Evolutionary conservation across 2,888 invertebrate genomes (phyloP), one percentile per base, ranked within the genome.

Genomic region (Phengaris alcon): DNA sequence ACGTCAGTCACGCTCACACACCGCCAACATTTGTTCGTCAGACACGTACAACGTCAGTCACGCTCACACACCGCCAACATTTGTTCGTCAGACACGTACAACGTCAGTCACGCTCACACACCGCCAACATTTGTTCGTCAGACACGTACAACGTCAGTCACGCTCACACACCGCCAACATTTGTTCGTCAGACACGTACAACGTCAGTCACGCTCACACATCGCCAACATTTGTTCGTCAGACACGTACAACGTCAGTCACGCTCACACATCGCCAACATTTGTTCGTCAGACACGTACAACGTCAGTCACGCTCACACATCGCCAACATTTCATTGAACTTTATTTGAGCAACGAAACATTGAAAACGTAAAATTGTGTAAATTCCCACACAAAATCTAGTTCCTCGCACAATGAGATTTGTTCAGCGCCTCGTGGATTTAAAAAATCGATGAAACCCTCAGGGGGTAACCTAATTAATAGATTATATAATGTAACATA

Each of bases 331-430:
- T 8, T 15, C 12, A 57, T 59, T 22, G 22, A 59, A 59, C 9
- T 59, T 59, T 8, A 59, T 22, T 22, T 10, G 10, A 59, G 9
- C 54, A 54, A 8, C 57, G 57, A 57, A 57, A 57, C 59, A 22
- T 22, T 22, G 22, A 59, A 59, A 59, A 22, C 22, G 22, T 22
- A 59, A 59, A 59, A 59, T 59, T 59, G 22, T 59, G 22, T 59
- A 59, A 59, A 55, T 55, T 15, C 3, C 22, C 59, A 59, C 22
- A 15, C 22, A 59, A 59, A 59, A 59, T 22, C 59, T 59, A 59
- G 59, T 59, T 15, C 15, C 15, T 57, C 57, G 57, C 22, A 59
- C 22, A 59, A 59, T 59, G 59, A 59, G 59, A 59, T 59, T 59
- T 59, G 59, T 59, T 59, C 22, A 10, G 59, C 59, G 59, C 8